These are phyloP conservation scores for Dolichotis patagonum DNA, from an alignment of 2,113 vertebrate genomes.

Conservation along the genomic window DNA sequence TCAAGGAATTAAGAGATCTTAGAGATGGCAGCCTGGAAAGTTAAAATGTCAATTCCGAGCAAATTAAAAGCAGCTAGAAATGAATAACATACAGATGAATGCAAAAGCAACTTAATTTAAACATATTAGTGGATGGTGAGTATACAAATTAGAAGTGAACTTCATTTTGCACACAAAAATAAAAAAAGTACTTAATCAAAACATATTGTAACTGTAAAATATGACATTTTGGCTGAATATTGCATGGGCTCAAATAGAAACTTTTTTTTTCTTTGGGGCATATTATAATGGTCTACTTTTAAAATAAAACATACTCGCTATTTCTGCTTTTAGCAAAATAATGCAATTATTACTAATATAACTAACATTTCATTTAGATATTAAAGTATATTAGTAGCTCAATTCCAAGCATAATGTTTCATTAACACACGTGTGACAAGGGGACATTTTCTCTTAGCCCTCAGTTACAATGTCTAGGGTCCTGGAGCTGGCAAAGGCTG, in stretches of 20 bases:
- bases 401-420: constrained; percentile 43
- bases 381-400: constrained; percentile 19
- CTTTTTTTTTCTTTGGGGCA: constrained; percentile 84
- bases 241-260: constrained; percentile 82
- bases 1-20: constrained; percentile 85
- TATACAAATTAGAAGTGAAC: constrained; percentile 84
- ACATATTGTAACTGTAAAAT: constrained; percentile 86
- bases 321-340: constrained; percentile 84
- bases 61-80: constrained; percentile 87
- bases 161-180: constrained; percentile 85
- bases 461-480: neutral
- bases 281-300: constrained; percentile 81
- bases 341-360: constrained; percentile 67
- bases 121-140: constrained; percentile 86
- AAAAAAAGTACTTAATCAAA: constrained; percentile 86
- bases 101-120: constrained; percentile 88
- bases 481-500: neutral
- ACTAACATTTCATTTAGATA: constrained; percentile 52
- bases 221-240: constrained; percentile 84
- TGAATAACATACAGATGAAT: constrained; percentile 87
- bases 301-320: constrained; percentile 80
- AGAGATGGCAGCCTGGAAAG: constrained; percentile 85
- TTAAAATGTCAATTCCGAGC: constrained; percentile 87
- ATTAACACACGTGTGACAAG: neutral
- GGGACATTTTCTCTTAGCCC: neutral